Base-by-base conservation (phyloP, 2,113 vertebrate genomes). In the Panthera tigris region DNA sequence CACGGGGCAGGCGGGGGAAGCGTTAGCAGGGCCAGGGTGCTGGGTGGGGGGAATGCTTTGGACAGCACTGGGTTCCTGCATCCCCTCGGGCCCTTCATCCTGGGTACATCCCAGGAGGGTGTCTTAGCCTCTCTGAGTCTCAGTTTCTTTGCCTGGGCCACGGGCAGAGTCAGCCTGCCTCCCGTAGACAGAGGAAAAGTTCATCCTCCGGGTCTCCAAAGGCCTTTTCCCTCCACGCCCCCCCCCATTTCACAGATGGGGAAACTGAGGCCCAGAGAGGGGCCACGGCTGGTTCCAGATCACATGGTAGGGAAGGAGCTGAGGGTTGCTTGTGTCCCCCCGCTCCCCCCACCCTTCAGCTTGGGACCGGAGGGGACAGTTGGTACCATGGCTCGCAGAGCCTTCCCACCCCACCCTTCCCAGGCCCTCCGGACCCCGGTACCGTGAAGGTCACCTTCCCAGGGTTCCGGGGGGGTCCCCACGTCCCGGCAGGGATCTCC, bases 231-330 rank as follows among this genome's bases (percentile, higher is more conserved):
- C 55, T 36, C 31, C n/a, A 63, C 0, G 0, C 41, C 55, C 76
- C 31, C 29, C 45, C 55, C 76, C 31, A 11, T 45, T 91, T 95
- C 61, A 74, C 89, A 63, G 33, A 68, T 61, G 82, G 87, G 55
- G 48, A 95, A 73, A 91, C 78, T 15, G 87, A 95, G 91, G 88
- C 71, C 36, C 39, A 45, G 89, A 50, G 69, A 80, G 73, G 31
- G 13, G n/a, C 71, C 0, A 0, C 1, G n/a, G 45, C 21, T 41
- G 23, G 16, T 39, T 50, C 48, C 31, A 31, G 50, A 41, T 68
- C 45, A 65, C 16, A 39, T 4, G 8, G 39, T 5, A 3, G 68
- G 68, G 36, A 39, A 41, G 73, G n/a, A 33, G 14, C 57, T 10
- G 29, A 45, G 27, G n/a, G 48, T n/a, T 39, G 50, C 1, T 1